Conservation (phyloP, 2,888 invertebrate genomes). For the Euplexia lucipara region DNA sequence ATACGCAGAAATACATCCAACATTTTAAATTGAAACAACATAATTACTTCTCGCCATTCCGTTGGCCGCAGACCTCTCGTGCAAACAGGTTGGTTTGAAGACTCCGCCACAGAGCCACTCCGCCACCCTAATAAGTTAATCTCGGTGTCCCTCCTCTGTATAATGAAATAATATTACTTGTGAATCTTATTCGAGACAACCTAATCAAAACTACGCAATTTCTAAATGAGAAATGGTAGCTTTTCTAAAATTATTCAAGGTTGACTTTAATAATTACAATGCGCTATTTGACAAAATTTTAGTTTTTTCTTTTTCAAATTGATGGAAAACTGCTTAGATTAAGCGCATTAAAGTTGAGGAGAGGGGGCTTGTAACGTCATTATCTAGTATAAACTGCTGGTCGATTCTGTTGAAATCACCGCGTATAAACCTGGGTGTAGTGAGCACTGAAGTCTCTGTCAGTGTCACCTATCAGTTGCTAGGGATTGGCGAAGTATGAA, state of each 20-base stretch:
- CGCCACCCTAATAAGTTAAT: constrained; percentile 54
- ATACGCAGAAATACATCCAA: constrained; percentile 15
- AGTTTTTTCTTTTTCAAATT: too few relatives aligned
- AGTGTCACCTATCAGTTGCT: too few relatives aligned
- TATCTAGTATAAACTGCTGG: too few relatives aligned
- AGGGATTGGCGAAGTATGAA: too few relatives aligned
- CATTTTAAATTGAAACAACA: constrained; percentile 34
- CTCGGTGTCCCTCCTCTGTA: constrained; percentile 40
- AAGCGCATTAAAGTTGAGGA: too few relatives aligned
- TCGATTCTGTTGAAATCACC: too few relatives aligned
- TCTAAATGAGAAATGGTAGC: constrained; percentile 5
- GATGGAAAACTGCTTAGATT: too few relatives aligned
- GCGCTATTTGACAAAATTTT: too few relatives aligned
- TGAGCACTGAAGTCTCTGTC: too few relatives aligned
- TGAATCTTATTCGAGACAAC: constrained; percentile 40
- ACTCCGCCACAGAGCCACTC: constrained; percentile 11
- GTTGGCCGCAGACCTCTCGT: constrained; percentile 4
- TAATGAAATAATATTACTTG: constrained; percentile 54
- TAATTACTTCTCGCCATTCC: constrained; percentile 32
- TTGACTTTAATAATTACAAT: too few relatives aligned
- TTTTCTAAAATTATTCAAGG: background rate
- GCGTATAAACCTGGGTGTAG: too few relatives aligned
- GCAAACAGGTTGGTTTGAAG: constrained; percentile 34
- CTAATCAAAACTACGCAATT: constrained; percentile 31
- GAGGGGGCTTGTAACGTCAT: too few relatives aligned